A percentile compares a stretch with the other conserved stretches of the same genome.
Evolutionary conservation across 2,888 invertebrate species (phyloP).

Genomic region (Pachymerium ferrugineum): DNA sequence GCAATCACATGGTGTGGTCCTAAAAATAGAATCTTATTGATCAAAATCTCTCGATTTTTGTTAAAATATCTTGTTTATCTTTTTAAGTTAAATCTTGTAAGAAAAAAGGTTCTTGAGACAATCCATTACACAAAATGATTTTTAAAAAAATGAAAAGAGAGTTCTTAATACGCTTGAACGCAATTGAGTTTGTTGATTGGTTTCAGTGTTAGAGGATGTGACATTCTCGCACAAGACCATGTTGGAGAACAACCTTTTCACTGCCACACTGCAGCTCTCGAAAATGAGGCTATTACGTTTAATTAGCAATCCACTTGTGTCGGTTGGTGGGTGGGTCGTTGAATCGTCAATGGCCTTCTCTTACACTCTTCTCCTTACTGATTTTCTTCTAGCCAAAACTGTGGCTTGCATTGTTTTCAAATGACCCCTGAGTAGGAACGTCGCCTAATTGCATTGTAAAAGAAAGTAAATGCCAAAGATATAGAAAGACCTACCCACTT

Average conservation of each 20-base stretch:
- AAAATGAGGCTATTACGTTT: constrained; percentile 18
- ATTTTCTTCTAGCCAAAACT: constrained; percentile 17
- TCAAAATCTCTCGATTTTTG: too few species aligned
- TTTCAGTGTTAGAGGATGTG: neutral
- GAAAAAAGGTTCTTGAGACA: too few species aligned
- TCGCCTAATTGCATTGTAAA: constrained; percentile 15
- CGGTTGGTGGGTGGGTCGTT: constrained; percentile 11
- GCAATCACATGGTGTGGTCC: too few species aligned
- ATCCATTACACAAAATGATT: too few species aligned
- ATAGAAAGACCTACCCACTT: neutral
- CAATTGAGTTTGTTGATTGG: constrained; percentile 15
- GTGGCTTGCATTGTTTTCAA: constrained; percentile 18
- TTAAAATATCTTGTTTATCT: too few species aligned
- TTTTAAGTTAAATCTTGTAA: too few species aligned
- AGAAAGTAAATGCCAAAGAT: neutral
- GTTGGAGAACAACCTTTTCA: constrained; percentile 10
- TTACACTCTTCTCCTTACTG: constrained; percentile 2
- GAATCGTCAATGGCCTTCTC: neutral
- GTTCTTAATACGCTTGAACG: neutral
- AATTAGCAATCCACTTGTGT: constrained; percentile 21
- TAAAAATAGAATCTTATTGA: too few species aligned
- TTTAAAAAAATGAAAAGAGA: neutral
- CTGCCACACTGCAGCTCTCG: constrained; percentile 2
- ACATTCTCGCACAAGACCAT: neutral
- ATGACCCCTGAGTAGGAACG: neutral